phyloP scores from a whole-genome alignment of 2,113 vertebrate genomes.

The Phyllostomus hastatus region DNA sequence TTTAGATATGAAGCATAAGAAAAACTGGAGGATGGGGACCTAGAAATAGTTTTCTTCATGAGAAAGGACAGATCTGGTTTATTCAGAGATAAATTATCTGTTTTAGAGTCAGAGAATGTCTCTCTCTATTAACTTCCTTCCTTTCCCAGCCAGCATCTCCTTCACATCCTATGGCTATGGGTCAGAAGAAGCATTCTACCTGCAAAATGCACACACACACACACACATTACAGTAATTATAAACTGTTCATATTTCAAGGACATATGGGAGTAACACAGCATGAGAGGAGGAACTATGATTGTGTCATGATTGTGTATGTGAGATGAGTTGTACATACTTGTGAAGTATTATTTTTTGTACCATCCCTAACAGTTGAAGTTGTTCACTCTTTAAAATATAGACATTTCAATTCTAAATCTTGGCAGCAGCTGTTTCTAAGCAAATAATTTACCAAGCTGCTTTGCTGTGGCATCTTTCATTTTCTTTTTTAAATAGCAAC shows the following conservation, averaged over 20 bases:
- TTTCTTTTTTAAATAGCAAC: not conserved
- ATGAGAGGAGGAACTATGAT: too few relatives aligned
- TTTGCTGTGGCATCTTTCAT: not conserved
- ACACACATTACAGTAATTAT: not conserved
- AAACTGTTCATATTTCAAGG: not conserved
- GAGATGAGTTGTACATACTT: not conserved
- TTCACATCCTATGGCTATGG: not conserved
- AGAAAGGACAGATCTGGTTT: not conserved
- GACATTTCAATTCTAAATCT: not conserved
- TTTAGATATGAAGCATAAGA: not conserved
- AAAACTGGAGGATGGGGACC: not conserved
- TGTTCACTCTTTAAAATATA: not conserved
- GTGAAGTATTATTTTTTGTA: not conserved
- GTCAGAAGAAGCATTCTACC: not conserved
- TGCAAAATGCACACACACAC: not conserved
- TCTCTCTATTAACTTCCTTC: not conserved
- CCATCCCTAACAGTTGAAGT: not conserved
- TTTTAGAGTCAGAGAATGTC: not conserved
- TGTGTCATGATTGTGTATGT: not conserved
- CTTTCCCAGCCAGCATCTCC: not conserved
- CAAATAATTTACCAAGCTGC: slow-evolving; percentile 3
- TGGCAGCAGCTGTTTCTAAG: not conserved
- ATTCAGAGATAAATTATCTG: not conserved
- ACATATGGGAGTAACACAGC: not conserved
- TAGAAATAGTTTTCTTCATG: not conserved